Evolutionary conservation across 1,140 invertebrate species (phyloP), one percentile per base, ranked within the genome.

Genomic region (Pseudachorutes palmiensis): DNA sequence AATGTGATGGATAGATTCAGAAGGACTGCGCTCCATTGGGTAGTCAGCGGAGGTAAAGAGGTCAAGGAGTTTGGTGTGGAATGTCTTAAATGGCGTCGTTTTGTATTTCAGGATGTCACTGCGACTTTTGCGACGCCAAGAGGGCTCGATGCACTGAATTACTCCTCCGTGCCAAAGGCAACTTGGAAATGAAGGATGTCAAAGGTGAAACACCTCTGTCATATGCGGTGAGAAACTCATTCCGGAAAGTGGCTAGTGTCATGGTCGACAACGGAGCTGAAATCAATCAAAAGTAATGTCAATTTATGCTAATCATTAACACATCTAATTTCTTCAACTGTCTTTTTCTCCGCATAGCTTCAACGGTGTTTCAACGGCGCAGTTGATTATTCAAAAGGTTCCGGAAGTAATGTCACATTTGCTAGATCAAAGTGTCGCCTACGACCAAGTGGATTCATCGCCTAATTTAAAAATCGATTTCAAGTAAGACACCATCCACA

Each of bases 191-290:
- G 0, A 65, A 70, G 3, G 81, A 82, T 62, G 69, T 76, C 28
- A 61, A 75, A 24, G 80, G 80, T 2, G 68, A 80, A 5, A 79
- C 80, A 1, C 76, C 82, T 0, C 75, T 84, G 30, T 73, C 74
- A 32, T 66, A 75, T 48, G 74, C 75, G 2, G 75, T 41, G 28
- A 12, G 30, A 24, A 66, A 72, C 33, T 14, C 14, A 26, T 55
- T 66, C 48, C 32, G 24, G 9, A 29, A 41, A 26, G 41, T 41
- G 22, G 61, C 70, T 9, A 51, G 29, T 22, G 28, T 67, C 14
- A 36, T 72, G 33, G 2, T 72, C 3, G 22, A 60, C 5, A 2
- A 55, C 63, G 70, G 70, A 48, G 64, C 67, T 24, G 49, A 64
- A 32, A 59, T 69, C 32, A 28, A 55, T 24, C n/a, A 48, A 65